These are phyloP conservation scores for Sebastes wilsoni DNA, from an alignment of 2,797 vertebrate genomes.

Conservation along the genomic window DNA sequence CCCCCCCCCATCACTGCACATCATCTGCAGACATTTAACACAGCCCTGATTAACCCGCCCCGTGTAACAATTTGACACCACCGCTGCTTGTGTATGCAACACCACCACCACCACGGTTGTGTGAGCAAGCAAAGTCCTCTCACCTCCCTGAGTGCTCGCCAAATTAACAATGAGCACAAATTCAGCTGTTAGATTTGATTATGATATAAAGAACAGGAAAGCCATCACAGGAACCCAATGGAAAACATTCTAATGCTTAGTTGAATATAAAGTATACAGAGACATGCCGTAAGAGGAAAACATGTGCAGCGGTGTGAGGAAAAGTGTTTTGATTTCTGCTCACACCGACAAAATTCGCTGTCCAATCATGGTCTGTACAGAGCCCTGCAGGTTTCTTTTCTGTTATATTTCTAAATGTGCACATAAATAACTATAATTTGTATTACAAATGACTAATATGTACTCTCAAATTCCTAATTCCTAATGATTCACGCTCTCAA, in stretches of 20 bases:
- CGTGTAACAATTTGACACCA: not conserved
- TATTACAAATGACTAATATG: not conserved
- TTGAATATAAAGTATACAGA: not conserved
- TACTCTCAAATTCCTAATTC: not conserved
- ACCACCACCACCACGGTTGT: not conserved
- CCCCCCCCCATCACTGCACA: not conserved
- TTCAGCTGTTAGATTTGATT: not conserved
- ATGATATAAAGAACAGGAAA: not conserved
- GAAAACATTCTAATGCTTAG: not conserved
- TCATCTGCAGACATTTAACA: slow-evolving; percentile 16
- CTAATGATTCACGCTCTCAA: not conserved
- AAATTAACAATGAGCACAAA: slow-evolving; percentile 2
- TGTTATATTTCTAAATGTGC: not conserved
- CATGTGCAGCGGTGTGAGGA: not conserved
- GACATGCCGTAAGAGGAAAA: not conserved
- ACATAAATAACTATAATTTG: not conserved
- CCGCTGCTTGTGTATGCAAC: slow-evolving; percentile 4
- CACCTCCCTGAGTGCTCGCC: not conserved
- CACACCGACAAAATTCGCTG: not conserved
- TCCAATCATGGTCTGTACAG: not conserved
- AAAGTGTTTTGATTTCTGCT: not conserved
- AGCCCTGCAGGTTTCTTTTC: not conserved
- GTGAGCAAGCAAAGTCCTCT: not conserved
- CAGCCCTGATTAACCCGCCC: slow-evolving; percentile 7
- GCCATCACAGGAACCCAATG: not conserved